These are phyloP conservation scores for Rhopilema esculentum DNA, from an alignment of 30 jellyfish, hydroid and myxozoan genomes.

Conservation along the genomic window DNA sequence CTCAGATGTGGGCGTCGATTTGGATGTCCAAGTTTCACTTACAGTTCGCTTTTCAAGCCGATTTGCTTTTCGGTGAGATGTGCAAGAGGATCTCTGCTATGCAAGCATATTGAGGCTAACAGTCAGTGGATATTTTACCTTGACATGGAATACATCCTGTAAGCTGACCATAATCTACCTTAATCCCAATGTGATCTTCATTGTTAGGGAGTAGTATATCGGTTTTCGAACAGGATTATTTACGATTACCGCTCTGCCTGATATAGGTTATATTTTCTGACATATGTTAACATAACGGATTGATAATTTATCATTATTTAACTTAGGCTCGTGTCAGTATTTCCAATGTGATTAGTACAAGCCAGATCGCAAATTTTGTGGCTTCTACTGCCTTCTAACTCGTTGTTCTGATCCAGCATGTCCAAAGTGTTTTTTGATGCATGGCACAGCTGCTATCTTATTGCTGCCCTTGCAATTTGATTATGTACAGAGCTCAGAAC, in stretches of 20 bases:
- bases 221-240: neutral
- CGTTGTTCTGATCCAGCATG: neutral
- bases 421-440: too few species aligned
- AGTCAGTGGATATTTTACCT: neutral
- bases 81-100: neutral
- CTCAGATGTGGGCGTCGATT: too few species aligned
- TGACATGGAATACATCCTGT: neutral
- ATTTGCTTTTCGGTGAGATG: neutral
- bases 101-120: neutral
- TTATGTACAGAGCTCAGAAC: too few species aligned
- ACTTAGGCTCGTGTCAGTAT: neutral
- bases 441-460: too few species aligned
- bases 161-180: slow-evolving; percentile 21
- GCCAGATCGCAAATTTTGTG: neutral
- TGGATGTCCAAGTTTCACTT: too few species aligned
- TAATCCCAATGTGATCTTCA: slow-evolving; percentile 3
- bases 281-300: slow-evolving; percentile 52
- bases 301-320: slow-evolving; percentile 17
- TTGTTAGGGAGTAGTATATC: neutral
- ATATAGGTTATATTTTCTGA: slow-evolving; percentile 8
- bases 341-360: neutral
- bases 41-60: too few species aligned
- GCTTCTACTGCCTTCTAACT: neutral
- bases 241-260: slow-evolving; percentile 12
- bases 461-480: too few species aligned